Percentiles rank a stretch among this genome's conserved stretches.
Evolutionary conservation across 2,888 invertebrate genomes (phyloP).

Genomic region (Mythimna albipuncta): DNA sequence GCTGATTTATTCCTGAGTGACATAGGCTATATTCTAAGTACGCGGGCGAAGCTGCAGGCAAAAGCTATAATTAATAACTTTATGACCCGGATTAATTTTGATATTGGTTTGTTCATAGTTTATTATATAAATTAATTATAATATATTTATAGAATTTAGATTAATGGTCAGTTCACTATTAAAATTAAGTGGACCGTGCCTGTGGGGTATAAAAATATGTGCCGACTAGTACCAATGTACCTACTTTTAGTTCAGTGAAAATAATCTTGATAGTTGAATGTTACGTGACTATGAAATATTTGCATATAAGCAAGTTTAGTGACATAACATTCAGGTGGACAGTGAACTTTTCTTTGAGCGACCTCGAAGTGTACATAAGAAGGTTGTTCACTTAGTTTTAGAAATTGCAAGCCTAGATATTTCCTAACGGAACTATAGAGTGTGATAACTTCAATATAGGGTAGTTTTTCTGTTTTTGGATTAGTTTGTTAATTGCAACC

Average conservation of each 20-base stretch:
- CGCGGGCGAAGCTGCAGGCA: too few species aligned
- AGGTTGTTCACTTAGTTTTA: background rate
- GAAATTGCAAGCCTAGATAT: too few species aligned
- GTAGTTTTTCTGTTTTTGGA: too few species aligned
- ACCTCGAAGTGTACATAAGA: background rate
- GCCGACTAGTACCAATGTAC: background rate
- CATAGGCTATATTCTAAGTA: too few species aligned
- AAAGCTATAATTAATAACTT: constrained; percentile 3
- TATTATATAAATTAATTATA: background rate
- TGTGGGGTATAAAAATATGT: background rate
- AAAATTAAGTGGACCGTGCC: background rate
- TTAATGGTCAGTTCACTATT: background rate
- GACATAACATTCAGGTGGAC: background rate
- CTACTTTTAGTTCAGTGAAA: background rate
- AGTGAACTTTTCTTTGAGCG: background rate
- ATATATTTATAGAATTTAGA: background rate
- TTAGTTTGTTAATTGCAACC: too few species aligned
- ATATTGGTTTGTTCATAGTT: background rate
- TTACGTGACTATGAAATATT: background rate
- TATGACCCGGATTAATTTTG: background rate
- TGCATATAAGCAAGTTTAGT: background rate
- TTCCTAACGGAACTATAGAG: background rate
- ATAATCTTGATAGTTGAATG: background rate
- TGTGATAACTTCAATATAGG: background rate
- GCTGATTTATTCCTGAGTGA: too few species aligned